phyloP scores from a whole-genome alignment of 2,888 invertebrate species.

The Drosophila neotestacea region DNA sequence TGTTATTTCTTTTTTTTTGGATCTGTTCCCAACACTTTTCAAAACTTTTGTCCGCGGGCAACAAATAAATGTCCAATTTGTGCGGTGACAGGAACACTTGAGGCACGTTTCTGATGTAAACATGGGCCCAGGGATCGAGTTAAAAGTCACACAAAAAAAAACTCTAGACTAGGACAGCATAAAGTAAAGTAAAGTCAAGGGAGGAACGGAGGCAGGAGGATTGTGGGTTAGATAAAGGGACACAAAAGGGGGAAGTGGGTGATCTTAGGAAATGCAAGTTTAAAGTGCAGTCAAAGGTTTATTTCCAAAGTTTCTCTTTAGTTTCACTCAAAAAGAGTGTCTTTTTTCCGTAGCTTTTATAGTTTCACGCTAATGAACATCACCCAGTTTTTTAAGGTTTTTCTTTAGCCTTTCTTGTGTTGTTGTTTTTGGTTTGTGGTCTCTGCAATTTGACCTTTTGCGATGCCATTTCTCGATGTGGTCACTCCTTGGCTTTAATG shows the following conservation, averaged over 20 bases:
- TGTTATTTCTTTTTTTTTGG: constrained; percentile 12
- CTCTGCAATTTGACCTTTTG: constrained; percentile 57
- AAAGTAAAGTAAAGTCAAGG: constrained; percentile 22
- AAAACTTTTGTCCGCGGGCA: constrained; percentile 59
- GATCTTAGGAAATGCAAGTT: constrained; percentile 50
- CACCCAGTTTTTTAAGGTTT: constrained; percentile 63
- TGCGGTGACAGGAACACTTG: constrained; percentile 81
- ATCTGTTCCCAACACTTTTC: constrained; percentile 52
- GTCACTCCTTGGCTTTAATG: constrained; percentile 78
- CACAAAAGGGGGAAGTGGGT: neutral
- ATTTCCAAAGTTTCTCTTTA: constrained; percentile 45
- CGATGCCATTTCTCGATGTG: constrained; percentile 71
- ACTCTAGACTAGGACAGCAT: neutral
- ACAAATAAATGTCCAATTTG: constrained; percentile 82
- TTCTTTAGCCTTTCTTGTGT: no score
- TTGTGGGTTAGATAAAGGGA: neutral
- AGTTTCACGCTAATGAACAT: constrained; percentile 79
- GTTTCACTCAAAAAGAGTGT: constrained; percentile 38
- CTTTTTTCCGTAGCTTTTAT: constrained; percentile 59
- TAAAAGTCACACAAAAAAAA: constrained; percentile 63
- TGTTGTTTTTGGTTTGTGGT: constrained; percentile 30
- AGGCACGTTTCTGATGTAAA: constrained; percentile 80
- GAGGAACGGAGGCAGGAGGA: neutral
- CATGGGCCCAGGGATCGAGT: constrained; percentile 65
- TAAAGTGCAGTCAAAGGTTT: constrained; percentile 66